Conservation (phyloP, 2,797 vertebrate genomes). For the Arctocebus calabarensis region DNA sequence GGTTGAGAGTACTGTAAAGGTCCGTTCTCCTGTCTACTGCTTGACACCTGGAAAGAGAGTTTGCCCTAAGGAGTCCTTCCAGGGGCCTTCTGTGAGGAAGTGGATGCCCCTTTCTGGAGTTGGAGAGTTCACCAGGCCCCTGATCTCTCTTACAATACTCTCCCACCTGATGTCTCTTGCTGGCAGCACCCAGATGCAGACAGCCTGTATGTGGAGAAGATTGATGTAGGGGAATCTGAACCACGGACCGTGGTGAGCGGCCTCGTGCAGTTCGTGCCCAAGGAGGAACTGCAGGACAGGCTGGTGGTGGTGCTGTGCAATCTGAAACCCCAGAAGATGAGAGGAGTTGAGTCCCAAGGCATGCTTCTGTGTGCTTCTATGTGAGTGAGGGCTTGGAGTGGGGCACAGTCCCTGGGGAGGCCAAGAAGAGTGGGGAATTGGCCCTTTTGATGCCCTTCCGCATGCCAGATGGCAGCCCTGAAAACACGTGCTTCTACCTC, state of each 20-base stretch:
- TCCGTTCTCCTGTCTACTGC: background rate
- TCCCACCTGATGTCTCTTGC: background rate
- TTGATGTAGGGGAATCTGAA: conserved; percentile 95
- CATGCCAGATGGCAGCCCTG: background rate
- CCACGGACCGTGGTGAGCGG: conserved; percentile 97
- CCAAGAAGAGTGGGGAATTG: rapidly evolving
- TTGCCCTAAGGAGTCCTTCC: background rate
- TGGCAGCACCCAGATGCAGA: conserved; percentile 96
- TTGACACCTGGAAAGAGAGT: background rate
- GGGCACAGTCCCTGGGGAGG: background rate
- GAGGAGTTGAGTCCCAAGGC: conserved; percentile 97
- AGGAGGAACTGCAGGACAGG: conserved; percentile 94
- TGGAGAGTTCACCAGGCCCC: background rate
- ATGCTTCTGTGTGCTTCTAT: conserved; percentile 96
- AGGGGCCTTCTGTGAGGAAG: background rate
- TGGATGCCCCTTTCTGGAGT: background rate
- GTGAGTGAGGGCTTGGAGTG: conserved; percentile 88
- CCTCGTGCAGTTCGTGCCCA: conserved; percentile 93
- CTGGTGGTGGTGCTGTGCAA: conserved; percentile 96
- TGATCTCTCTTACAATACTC: background rate
- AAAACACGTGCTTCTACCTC: background rate
- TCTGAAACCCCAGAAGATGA: conserved; percentile 98
- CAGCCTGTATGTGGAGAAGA: conserved; percentile 95
- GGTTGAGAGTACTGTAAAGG: background rate
- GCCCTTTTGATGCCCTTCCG: background rate